Evolutionary conservation across 1,140 invertebrate species (phyloP), one percentile per base, ranked within the genome.

Genomic region (Drosophila kanapiae): DNA sequence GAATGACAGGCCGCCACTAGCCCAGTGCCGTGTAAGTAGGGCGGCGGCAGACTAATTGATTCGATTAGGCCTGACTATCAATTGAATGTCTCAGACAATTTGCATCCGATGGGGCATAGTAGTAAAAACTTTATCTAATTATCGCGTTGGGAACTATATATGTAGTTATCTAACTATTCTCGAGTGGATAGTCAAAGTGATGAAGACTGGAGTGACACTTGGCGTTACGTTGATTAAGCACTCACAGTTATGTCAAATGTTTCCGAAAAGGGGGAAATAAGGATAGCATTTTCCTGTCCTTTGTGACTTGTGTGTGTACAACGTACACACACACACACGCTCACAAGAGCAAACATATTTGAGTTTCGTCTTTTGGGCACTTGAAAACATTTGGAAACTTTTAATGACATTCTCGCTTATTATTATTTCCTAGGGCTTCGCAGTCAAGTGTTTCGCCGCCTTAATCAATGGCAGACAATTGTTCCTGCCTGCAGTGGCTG

Each of bases 371-470:
- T 77, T 77, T 77, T 16, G 75, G 40, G 37, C 53, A 60, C 63
- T 76, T 60, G 63, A 77, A 58, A 67, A 37, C 54, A 77, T 77
- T 77, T 76, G 62, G 56, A 77, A 77, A 77, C 62, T 76, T 77
- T 77, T 77, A 77, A 77, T 77, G 75, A 77, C 75, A 77, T 77
- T 77, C 74, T 76, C 48, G 74, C 69, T 74, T 72, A 71, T 72
- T 72, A 71, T 72, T 75, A 62, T 75, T 75, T 75, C 37, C 33
- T 45, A 38, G 35, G 69, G 37, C 40, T 53, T 42, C 42, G 29
- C 49, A 48, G 58, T 29, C 59, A 48, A 75, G 68, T 71, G 49
- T 57, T 70, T 33, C 43, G 31, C 43, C 13, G 51, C 29, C 53
- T 59, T 59, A 72, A 71, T 72, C 69, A 71, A 59, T 71, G 67